Evolutionary conservation across 2,113 vertebrate species (phyloP), one percentile per base, ranked within the genome.

Genomic region (Centropristis striata): DNA sequence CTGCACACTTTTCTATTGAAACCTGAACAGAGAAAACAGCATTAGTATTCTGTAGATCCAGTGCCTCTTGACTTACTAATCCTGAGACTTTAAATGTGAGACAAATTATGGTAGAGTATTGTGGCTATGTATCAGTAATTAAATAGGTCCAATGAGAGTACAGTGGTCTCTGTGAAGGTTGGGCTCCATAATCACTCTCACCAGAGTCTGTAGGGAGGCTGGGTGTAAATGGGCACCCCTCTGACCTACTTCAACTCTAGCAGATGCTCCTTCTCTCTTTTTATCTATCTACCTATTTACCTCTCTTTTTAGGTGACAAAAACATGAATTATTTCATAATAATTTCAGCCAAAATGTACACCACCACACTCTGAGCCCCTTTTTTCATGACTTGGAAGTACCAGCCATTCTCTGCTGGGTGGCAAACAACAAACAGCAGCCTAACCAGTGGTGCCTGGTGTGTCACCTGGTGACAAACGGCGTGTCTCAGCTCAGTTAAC

Each of bases 381-480:
- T 88, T 87, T 84, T n/a, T n/a, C n/a, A 51, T n/a, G 83, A 77
- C 78, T 67, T 91, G 89, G 91, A 80, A 78, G 75, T 74, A 44
- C 67, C 75, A 74, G 87, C 83, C 75, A 82, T 78, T 92, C 77
- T 93, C 86, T 87, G 86, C 88, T 92, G 90, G 89, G 76, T 88
- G 84, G 88, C 87, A 88, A 90, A 92, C 90, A 90, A 87, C 83
- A 88, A 71, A 78, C 86, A 92, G 90, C 82, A 83, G 75, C 83
- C 91, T 84, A 87, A 90, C 90, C 87, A 87, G 88, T 69, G 27
- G 88, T 84, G 87, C 86, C 75, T 89, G 84, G 74, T 93, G 86
- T 93, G 92, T 89, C 83, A 90, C 87, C 92, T 83, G 23, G 83
- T 94, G 92, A 92, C 91, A 94, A 94, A 93, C 92, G 77, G 89